Evolutionary conservation across 2,797 vertebrate genomes (phyloP).

Genomic region (Chrysocyon brachyurus): DNA sequence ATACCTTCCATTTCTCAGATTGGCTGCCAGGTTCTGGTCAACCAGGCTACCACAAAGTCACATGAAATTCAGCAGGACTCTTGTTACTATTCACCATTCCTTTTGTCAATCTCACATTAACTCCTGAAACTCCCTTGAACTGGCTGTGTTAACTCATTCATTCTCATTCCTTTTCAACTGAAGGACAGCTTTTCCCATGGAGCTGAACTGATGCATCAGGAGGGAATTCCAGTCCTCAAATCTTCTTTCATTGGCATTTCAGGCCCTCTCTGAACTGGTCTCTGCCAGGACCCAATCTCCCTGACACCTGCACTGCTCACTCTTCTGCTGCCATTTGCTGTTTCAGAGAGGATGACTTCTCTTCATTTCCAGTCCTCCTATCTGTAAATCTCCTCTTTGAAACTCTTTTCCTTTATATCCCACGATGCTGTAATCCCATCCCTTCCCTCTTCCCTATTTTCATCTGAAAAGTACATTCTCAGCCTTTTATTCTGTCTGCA

Average conservation of each 20-base stretch:
- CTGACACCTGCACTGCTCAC: background rate
- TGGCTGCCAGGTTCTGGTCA: background rate
- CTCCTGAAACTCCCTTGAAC: background rate
- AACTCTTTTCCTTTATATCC: background rate
- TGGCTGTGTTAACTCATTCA: background rate
- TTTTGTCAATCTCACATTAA: background rate
- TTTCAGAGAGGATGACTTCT: background rate
- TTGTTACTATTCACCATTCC: too few relatives aligned
- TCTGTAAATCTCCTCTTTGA: background rate
- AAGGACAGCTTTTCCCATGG: too few relatives aligned
- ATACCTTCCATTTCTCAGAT: background rate
- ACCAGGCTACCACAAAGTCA: background rate
- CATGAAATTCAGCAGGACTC: background rate
- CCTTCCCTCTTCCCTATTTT: background rate
- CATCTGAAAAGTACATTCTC: background rate
- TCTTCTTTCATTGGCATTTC: background rate
- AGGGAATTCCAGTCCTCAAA: background rate
- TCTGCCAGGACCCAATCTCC: background rate
- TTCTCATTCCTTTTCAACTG: background rate
- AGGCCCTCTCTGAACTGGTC: background rate
- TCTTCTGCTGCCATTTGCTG: background rate
- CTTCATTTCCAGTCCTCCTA: background rate
- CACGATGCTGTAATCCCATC: too few relatives aligned
- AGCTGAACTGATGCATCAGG: too few relatives aligned
- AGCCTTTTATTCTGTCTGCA: background rate